Evolutionary conservation across 2,888 invertebrate genomes (phyloP).

Genomic region (Prostheceraeus crozeri): DNA sequence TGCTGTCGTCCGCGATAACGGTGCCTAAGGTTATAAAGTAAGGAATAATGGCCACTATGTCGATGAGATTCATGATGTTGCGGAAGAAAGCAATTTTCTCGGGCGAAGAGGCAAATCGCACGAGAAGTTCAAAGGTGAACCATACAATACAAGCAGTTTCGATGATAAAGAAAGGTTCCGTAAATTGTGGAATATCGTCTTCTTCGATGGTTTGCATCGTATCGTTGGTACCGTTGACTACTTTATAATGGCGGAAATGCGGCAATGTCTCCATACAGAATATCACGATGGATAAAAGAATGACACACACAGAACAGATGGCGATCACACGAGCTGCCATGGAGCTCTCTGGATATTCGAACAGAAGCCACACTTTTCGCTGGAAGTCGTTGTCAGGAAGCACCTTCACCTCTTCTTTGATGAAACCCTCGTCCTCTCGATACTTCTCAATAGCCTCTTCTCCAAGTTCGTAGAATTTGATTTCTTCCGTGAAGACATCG

Average conservation of each 20-base stretch:
- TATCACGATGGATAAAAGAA: conserved; percentile 95
- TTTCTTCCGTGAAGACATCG: conserved; percentile 98
- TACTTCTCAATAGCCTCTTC: conserved; percentile 66
- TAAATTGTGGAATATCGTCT: conserved; percentile 42
- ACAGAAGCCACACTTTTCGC: conserved; percentile 94
- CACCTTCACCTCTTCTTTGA: conserved; percentile 96
- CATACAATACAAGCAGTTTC: conserved; percentile 98
- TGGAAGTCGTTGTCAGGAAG: conserved; percentile 93
- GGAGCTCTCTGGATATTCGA: conserved; percentile 98
- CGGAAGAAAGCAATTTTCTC: conserved; percentile 97
- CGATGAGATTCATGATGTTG: conserved; percentile 99
- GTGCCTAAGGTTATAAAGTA: conserved; percentile 99
- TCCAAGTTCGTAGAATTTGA: conserved; percentile 97
- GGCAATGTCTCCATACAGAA: conserved; percentile 98
- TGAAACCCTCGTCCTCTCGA: conserved; percentile 90
- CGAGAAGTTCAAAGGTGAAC: conserved; percentile 90
- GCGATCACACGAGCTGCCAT: conserved; percentile 96
- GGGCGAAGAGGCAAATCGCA: conserved; percentile 96
- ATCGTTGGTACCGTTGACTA: conserved; percentile 43
- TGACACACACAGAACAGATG: conserved; percentile 96
- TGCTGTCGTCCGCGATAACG: conserved; percentile 67
- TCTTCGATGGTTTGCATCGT: conserved; percentile 35
- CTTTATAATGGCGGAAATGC: conserved; percentile 94
- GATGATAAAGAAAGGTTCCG: conserved; percentile 82
- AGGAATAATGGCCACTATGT: conserved; percentile 97